Conservation (phyloP, 2,797 vertebrate species). For the Malacoraja senta region DNA sequence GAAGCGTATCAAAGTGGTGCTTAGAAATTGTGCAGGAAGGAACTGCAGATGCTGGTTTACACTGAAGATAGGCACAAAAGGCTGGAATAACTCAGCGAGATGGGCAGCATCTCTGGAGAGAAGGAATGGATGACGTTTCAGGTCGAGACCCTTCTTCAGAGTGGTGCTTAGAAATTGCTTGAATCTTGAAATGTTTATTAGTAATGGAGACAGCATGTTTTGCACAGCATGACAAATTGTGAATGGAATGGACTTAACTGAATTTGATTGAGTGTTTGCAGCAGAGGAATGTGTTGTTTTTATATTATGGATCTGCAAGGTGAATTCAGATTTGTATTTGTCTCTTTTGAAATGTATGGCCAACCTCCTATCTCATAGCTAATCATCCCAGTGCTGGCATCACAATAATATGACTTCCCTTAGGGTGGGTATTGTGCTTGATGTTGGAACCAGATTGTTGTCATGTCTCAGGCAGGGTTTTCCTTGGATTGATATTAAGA, state of each 20-base stretch:
- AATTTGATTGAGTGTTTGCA: not conserved
- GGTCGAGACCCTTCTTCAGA: no score
- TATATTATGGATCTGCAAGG: not conserved
- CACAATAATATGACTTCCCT: no score
- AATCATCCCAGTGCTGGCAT: not conserved
- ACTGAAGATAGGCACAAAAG: no score
- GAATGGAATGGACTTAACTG: no score
- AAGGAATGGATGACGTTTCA: no score
- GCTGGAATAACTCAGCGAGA: no score
- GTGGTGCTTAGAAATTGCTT: not conserved
- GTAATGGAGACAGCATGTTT: not conserved
- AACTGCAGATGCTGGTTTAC: no score
- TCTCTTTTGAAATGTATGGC: not conserved
- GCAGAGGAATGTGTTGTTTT: not conserved
- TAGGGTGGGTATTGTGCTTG: no score
- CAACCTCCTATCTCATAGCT: not conserved
- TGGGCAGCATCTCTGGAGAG: no score
- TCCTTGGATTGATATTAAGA: not conserved
- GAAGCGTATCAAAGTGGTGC: no score
- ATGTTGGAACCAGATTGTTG: not conserved
- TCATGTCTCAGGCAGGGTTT: not conserved
- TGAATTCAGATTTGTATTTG: not conserved
- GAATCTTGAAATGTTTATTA: not conserved
- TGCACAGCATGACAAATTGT: not conserved
- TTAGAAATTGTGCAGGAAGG: no score